phyloP scores from a whole-genome alignment of 2,113 vertebrate genomes.

The Lanius collurio region DNA sequence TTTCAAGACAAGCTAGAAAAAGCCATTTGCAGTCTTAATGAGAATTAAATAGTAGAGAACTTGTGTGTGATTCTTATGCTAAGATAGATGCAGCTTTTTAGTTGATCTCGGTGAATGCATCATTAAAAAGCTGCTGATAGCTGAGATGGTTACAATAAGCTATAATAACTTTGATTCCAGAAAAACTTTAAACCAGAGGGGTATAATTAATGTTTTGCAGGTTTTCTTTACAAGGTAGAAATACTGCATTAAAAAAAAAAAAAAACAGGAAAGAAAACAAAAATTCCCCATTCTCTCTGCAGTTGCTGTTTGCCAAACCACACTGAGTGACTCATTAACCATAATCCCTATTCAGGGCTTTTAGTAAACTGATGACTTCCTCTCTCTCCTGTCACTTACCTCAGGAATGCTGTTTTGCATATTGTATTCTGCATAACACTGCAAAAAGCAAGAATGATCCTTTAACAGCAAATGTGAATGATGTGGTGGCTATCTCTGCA shows the following conservation, averaged over 20 bases:
- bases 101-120: neutral
- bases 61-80: neutral
- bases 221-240: neutral
- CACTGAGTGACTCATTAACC: constrained; percentile 21
- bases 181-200: neutral
- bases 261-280: neutral
- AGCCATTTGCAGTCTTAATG: neutral
- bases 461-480: neutral
- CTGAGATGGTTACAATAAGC: neutral
- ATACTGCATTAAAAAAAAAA: neutral
- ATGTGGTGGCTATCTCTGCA: neutral
- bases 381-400: constrained; percentile 59
- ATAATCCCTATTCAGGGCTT: constrained; percentile 7
- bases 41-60: neutral
- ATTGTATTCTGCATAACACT: neutral
- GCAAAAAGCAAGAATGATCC: constrained; percentile 1
- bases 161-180: neutral
- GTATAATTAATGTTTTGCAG: neutral
- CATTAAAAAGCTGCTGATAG: constrained; percentile 6
- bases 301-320: constrained; percentile 28
- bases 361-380: constrained; percentile 42
- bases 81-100: neutral
- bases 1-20: neutral
- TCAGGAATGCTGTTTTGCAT: constrained; percentile 71
- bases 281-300: neutral